phyloP scores from a whole-genome alignment of 2,113 vertebrate species.

The Sturnus vulgaris region DNA sequence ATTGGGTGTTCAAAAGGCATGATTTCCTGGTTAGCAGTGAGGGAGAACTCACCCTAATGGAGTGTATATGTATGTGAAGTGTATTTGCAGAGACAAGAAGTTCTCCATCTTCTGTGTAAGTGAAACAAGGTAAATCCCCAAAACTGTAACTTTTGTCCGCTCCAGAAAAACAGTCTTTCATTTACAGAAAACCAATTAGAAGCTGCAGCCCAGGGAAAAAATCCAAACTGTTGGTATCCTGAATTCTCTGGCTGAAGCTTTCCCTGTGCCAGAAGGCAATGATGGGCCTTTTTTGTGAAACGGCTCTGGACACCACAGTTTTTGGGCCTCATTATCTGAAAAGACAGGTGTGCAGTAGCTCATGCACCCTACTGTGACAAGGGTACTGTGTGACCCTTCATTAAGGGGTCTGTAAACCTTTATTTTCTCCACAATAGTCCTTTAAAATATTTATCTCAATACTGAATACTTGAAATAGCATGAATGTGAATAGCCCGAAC shows the following conservation, averaged over 20 bases:
- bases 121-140: background rate
- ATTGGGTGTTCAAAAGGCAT: background rate
- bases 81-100: background rate
- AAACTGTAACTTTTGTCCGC: background rate
- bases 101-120: background rate
- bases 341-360: background rate
- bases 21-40: background rate
- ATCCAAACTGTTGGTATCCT: background rate
- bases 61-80: background rate
- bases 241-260: background rate
- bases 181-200: background rate
- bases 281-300: background rate
- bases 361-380: background rate
- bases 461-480: background rate
- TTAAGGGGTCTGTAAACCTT: background rate
- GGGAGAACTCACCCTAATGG: background rate
- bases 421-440: background rate
- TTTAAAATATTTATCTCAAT: background rate
- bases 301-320: background rate
- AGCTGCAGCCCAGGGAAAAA: background rate
- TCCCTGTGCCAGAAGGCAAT: background rate
- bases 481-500: background rate
- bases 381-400: background rate
- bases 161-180: background rate
- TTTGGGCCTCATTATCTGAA: background rate